Base-by-base conservation (phyloP, 2,888 invertebrate genomes). In the Xanthostigma xanthostigma region DNA sequence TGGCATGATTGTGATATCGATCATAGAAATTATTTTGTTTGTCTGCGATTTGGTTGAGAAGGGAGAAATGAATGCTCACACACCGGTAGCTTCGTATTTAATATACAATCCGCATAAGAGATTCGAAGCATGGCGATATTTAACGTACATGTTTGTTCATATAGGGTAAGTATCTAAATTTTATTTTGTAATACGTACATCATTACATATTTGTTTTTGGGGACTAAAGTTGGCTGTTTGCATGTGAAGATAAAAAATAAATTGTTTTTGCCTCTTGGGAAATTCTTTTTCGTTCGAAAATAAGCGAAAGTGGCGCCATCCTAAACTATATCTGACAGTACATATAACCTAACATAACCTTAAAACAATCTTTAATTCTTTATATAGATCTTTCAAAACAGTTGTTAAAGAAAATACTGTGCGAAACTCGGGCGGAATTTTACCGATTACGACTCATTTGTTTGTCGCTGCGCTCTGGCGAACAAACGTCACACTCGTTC, bases 121-220 rank as follows among this genome's bases (percentile, higher is more conserved):
- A 52, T 74, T 81, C 48, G 87, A 98, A 69, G 84, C 82, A 1
- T 98, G 97, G 97, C 74, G 97, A 59, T 97, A 83, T 64, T 59
- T 94, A 44, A 86, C 90, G 1, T 98, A 98, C 63, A 95, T 95
- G 92, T 83, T 96, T 63, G 90, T 96, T 27, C 96, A 96, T 67
- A 85, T 91, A 52, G 93, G 93, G 85, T 87, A 64, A 73, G 79
- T 61, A n/a, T n/a, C n/a, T n/a, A 46, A 42, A 42, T 27, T 14
- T 12, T 14, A 9, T 13, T 17, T 14, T 27, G 27, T 6, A 27
- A 6, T 27, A 17, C 17, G 17, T 46, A n/a, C n/a, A n/a, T n/a
- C 17, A 12, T 44, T 42, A 40, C n/a, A 40, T 36, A 9, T 4
- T 11, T 27, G 5, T 36, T 49, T 42, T 48, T 33, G 44, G 13